Evolutionary conservation across 2,888 invertebrate species (phyloP).

Genomic region (Ophioninae sp.): DNA sequence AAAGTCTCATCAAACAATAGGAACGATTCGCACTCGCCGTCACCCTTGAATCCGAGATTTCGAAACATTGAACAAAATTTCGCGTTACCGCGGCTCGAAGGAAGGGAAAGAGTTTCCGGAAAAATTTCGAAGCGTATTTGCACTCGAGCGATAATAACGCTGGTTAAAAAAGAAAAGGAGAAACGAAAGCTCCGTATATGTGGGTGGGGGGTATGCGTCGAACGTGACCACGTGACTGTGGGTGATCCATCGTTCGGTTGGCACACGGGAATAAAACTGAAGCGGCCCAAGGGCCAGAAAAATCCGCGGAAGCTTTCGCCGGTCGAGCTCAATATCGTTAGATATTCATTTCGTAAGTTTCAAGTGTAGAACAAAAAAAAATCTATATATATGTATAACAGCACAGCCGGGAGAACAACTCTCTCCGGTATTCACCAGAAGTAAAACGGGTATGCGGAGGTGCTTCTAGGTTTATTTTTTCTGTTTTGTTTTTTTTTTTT

Average conservation of each 20-base stretch:
- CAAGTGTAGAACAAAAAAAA: conserved; percentile 76
- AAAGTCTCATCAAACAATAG: too few relatives aligned
- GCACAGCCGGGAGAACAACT: conserved; percentile 70
- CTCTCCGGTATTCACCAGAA: conserved; percentile 50
- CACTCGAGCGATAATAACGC: conserved; percentile 72
- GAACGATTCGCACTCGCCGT: too few relatives aligned
- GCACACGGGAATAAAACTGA: too few relatives aligned
- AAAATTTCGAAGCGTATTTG: conserved; percentile 75
- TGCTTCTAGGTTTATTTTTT: conserved; percentile 36
- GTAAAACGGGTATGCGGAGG: conserved; percentile 30
- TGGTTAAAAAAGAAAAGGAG: conserved; percentile 59
- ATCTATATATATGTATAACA: conserved; percentile 70
- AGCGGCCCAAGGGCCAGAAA: conserved; percentile 27
- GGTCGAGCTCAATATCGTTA: conserved; percentile 78
- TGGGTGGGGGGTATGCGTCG: too few relatives aligned
- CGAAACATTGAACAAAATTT: too few relatives aligned
- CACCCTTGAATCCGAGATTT: too few relatives aligned
- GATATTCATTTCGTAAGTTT: conserved; percentile 80
- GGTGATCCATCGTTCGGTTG: conserved; percentile 32
- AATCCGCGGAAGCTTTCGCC: conserved; percentile 41
- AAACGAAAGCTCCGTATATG: conserved; percentile 25
- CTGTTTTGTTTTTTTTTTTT: neutral
- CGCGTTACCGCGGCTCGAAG: neutral
- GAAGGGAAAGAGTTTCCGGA: conserved; percentile 54
- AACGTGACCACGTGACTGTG: conserved; percentile 44